Evolutionary conservation across 2,888 invertebrate species (phyloP), one percentile per base, ranked within the genome.

Genomic region (Lottia gigantea): DNA sequence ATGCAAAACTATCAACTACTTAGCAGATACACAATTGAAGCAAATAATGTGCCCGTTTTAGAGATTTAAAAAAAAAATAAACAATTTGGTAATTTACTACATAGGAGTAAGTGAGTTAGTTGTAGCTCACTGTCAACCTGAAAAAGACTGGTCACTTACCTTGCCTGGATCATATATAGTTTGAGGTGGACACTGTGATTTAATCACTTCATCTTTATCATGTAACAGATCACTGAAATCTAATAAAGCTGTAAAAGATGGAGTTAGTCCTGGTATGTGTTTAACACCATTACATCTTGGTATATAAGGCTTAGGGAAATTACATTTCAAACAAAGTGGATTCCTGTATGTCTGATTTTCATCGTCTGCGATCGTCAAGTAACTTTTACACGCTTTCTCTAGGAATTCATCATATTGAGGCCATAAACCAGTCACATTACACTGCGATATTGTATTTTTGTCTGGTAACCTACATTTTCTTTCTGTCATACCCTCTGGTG

Each of bases 301-400:
- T 40, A 40, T 6, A 40, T 26, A 66, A 61, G 47, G 25, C n/a
- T 47, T n/a, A 16, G 65, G 62, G 7, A 65, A 23, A 66, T 77
- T 77, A 64, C 76, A 77, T 63, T 74, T 47, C 65, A 64, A 77
- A 64, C 76, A 77, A 68, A 75, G 75, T 14, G 72, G 68, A 47
- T 77, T 77, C 64, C 70, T 69, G 47, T 74, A 77, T 49, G 66
- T 14, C 23, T 62, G 46, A 12, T 55, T 61, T 6, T 31, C 66
- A n/a, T 66, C 66, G 23, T 66, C 26, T 46, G 47, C 62, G 7
- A 69, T 71, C 3, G 74, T 74, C 6, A 71, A 62, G 70, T 72
- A 75, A 14, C 72, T 70, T 14, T 66, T 47, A 62, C 76, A 77
- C 6, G 76, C 74, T 49, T 72, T 68, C 25, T 77, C 73, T 14